These are phyloP conservation scores for Chionodraco myersi DNA, from an alignment of 2,113 vertebrate genomes.

Conservation along the genomic window DNA sequence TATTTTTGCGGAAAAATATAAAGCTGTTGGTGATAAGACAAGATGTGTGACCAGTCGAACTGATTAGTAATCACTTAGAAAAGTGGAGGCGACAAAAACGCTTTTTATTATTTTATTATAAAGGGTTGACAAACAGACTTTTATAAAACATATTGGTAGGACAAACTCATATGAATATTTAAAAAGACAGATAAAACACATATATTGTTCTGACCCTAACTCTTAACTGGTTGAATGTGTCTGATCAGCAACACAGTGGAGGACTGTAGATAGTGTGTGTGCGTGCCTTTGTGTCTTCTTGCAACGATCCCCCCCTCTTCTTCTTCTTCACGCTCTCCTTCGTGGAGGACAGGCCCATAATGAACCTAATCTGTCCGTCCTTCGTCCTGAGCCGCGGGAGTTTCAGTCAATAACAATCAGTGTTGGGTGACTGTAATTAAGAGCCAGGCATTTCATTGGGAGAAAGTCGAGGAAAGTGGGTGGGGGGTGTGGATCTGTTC, in stretches of 20 bases:
- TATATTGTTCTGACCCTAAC: too few relatives aligned
- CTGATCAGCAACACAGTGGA: slow-evolving; percentile 9
- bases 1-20: not conserved
- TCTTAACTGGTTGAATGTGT: too few relatives aligned
- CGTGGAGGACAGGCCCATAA: slow-evolving; percentile 80
- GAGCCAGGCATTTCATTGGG: slow-evolving; percentile 84
- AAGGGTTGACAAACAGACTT: not conserved
- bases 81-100: not conserved
- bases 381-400: slow-evolving; percentile 83
- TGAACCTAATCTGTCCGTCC: slow-evolving; percentile 86
- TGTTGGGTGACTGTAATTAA: slow-evolving; percentile 88
- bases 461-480: slow-evolving; percentile 73
- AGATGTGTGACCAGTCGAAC: not conserved
- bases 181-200: too few relatives aligned
- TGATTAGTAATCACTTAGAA: not conserved
- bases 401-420: slow-evolving; percentile 89
- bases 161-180: too few relatives aligned
- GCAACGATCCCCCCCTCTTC: slow-evolving; percentile 8
- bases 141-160: too few relatives aligned
- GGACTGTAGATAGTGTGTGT: slow-evolving; percentile 38
- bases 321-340: slow-evolving; percentile 58
- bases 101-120: not conserved
- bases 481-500: slow-evolving; percentile 61
- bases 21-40: not conserved
- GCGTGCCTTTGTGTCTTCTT: slow-evolving; percentile 67